phyloP scores from a whole-genome alignment of 2,113 vertebrate species.

The Malurus cyaneus region DNA sequence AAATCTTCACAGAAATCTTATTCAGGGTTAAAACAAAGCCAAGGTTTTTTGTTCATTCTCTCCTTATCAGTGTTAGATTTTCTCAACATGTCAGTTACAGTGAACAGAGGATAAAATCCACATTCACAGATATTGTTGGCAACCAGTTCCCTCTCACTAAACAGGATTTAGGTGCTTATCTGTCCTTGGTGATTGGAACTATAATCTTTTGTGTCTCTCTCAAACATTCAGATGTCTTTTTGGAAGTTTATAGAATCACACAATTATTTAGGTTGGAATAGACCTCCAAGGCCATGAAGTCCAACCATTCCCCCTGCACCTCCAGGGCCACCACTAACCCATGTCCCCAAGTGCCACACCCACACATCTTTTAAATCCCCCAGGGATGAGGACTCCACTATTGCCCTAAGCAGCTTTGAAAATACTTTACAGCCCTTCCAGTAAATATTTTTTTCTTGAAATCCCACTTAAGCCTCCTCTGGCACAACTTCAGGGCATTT shows the following conservation, averaged over 20 bases:
- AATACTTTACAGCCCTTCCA: no score
- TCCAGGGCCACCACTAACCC: no score
- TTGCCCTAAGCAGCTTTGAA: neutral
- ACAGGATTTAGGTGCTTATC: fast-evolving
- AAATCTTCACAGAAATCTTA: neutral
- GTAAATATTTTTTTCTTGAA: neutral
- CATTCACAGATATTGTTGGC: fast-evolving
- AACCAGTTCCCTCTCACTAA: neutral
- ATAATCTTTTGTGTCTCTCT: fast-evolving
- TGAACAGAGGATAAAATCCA: neutral
- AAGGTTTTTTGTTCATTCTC: neutral
- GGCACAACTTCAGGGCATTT: no score
- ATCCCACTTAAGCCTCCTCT: neutral
- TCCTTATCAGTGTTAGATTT: fast-evolving
- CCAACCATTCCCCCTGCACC: neutral
- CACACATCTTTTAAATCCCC: fast-evolving
- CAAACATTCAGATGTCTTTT: neutral
- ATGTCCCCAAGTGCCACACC: neutral
- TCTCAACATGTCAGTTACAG: neutral
- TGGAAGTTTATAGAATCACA: neutral
- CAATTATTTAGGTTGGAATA: neutral
- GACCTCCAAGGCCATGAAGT: neutral
- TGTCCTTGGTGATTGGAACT: neutral
- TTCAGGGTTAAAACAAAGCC: neutral
- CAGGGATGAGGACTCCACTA: no score